phyloP scores from a whole-genome alignment of 1,140 invertebrate species.

The Littorina saxatilis region DNA sequence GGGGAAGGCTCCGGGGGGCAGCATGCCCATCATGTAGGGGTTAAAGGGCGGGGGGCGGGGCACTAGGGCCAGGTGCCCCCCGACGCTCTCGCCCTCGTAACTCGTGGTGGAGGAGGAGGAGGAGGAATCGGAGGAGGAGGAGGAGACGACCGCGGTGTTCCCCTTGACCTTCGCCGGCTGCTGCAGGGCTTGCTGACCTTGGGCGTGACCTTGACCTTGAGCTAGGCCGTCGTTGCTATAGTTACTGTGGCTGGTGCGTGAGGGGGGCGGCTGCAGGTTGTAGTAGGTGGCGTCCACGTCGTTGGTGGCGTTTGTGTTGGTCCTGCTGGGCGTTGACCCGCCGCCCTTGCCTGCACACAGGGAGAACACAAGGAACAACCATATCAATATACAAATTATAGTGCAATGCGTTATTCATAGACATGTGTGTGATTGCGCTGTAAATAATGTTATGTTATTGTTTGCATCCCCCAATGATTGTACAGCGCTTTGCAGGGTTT shows the following conservation, averaged over 20 bases:
- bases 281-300: constrained; percentile 16
- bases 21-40: constrained; percentile 11
- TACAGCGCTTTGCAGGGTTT: no score
- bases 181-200: not conserved
- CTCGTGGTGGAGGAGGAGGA: constrained; percentile 25
- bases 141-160: not conserved
- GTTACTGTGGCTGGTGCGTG: constrained; percentile 7
- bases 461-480: no score
- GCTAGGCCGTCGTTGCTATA: constrained; percentile 20
- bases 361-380: no score
- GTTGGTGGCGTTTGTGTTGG: not conserved
- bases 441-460: no score
- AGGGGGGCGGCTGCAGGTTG: constrained; percentile 8
- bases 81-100: not conserved
- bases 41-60: not conserved
- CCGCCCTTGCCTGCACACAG: not conserved
- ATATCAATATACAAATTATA: no score
- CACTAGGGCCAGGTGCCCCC: constrained; percentile 20
- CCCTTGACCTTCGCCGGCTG: not conserved
- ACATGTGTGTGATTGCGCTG: no score
- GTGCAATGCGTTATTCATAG: no score
- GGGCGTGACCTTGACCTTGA: not conserved
- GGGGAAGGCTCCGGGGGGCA: not conserved
- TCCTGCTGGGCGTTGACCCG: not conserved
- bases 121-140: not conserved